A percentile compares a stretch with the other conserved stretches of the same genome.
Evolutionary conservation across 2,888 invertebrate genomes (phyloP).

Genomic region (Andricus quercusramuli): DNA sequence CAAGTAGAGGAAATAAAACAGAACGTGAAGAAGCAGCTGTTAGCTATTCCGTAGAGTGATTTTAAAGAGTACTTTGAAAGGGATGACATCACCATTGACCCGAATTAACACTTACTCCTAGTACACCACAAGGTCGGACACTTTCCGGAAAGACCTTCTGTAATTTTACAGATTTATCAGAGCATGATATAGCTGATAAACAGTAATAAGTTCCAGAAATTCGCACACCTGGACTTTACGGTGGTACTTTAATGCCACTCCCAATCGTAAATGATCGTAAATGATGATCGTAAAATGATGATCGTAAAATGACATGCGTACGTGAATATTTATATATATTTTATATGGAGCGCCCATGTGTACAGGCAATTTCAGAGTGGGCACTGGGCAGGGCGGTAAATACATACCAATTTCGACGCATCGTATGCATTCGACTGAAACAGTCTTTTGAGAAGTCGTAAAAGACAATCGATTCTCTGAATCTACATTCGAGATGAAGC

Average conservation of each 20-base stretch:
- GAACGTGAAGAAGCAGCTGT: too few species aligned
- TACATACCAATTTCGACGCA: conserved; percentile 30
- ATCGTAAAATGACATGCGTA: conserved; percentile 29
- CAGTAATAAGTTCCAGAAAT: neutral
- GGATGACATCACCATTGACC: too few species aligned
- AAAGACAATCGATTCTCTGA: conserved; percentile 8
- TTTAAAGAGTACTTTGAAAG: too few species aligned
- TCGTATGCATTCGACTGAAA: conserved; percentile 8
- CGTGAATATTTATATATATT: conserved; percentile 14
- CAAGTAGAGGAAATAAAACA: too few species aligned
- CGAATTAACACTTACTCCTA: too few species aligned
- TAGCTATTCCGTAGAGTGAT: too few species aligned
- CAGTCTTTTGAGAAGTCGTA: conserved; percentile 13
- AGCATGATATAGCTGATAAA: neutral
- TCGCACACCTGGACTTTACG: conserved; percentile 26
- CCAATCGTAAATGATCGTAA: conserved; percentile 1
- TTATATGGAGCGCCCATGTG: neutral
- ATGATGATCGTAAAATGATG: conserved; percentile 11
- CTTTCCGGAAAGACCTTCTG: too few species aligned
- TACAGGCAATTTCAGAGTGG: conserved; percentile 3
- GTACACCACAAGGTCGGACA: too few species aligned
- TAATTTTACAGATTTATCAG: too few species aligned
- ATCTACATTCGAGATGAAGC: neutral
- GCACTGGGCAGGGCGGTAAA: conserved; percentile 2
- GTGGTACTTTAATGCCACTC: conserved; percentile 15